Evolutionary conservation across 1,140 invertebrate genomes (phyloP).

Genomic region (Neodiprion pinetum): DNA sequence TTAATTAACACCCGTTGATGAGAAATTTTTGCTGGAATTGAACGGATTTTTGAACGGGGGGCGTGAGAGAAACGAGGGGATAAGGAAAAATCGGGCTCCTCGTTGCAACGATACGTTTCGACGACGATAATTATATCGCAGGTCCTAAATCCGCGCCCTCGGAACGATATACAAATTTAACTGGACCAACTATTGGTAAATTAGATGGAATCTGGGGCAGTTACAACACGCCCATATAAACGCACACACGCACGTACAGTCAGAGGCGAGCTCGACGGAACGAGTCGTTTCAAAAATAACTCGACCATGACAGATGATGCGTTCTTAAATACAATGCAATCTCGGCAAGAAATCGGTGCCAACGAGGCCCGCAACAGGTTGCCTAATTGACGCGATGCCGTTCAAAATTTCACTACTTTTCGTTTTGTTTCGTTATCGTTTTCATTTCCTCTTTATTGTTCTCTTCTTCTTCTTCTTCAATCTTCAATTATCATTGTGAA

Average conservation of each 20-base stretch:
- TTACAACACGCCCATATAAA: slow-evolving; percentile 43
- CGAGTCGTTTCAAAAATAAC: background rate
- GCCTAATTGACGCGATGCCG: too few relatives aligned
- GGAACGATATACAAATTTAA: slow-evolving; percentile 41
- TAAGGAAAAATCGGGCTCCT: background rate
- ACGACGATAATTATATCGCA: background rate
- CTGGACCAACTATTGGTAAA: slow-evolving; percentile 48
- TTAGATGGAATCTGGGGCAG: slow-evolving; percentile 51
- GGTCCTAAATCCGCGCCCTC: background rate
- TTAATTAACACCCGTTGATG: slow-evolving; percentile 10
- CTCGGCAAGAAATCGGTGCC: background rate
- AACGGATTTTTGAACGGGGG: slow-evolving; percentile 13
- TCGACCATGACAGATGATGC: slow-evolving; percentile 2
- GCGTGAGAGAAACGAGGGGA: background rate
- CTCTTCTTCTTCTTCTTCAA: background rate
- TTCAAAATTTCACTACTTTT: too few relatives aligned
- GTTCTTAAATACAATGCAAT: background rate
- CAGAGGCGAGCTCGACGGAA: background rate
- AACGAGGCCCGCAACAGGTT: too few relatives aligned
- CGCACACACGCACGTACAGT: background rate
- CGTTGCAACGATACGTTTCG: background rate
- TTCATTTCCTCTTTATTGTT: background rate
- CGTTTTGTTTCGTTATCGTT: too few relatives aligned
- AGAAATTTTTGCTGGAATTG: background rate
- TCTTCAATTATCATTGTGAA: background rate